phyloP scores from a whole-genome alignment of 2,888 invertebrate species.

The Eremobia ochroleuca region DNA sequence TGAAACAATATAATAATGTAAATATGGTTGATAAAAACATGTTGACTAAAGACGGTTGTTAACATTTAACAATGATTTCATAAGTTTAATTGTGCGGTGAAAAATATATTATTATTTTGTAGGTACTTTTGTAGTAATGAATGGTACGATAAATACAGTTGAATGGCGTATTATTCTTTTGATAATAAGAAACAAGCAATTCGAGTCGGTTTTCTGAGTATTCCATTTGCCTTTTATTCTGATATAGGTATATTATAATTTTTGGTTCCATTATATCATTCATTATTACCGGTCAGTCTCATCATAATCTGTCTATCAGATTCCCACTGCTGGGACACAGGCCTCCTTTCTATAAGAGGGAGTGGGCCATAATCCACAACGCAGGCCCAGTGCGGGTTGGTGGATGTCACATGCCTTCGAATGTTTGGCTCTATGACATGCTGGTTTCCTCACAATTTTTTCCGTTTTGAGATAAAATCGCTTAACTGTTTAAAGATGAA shows the following conservation, averaged over 20 bases:
- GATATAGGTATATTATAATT: neutral
- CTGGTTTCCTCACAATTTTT: neutral
- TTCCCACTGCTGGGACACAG: neutral
- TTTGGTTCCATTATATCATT: neutral
- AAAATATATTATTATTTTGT: slow-evolving; percentile 6
- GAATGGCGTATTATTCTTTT: slow-evolving; percentile 12
- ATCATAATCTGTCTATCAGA: neutral
- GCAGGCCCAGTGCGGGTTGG: neutral
- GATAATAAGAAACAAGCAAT: neutral
- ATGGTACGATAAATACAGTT: neutral
- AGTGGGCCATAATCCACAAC: neutral
- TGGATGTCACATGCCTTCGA: neutral
- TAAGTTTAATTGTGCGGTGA: slow-evolving; percentile 16
- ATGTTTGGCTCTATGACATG: neutral
- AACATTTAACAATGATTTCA: slow-evolving; percentile 24
- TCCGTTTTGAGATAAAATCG: too few relatives aligned
- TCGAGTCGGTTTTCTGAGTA: neutral
- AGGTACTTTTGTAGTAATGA: slow-evolving; percentile 15
- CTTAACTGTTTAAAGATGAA: too few relatives aligned
- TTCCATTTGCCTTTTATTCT: neutral
- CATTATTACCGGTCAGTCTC: neutral
- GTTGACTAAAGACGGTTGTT: slow-evolving; percentile 13
- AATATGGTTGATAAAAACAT: slow-evolving; percentile 18
- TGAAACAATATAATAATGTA: neutral
- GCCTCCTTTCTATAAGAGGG: neutral